phyloP scores from a whole-genome alignment of 2,888 invertebrate genomes.

The Alloplasta piceator region DNA sequence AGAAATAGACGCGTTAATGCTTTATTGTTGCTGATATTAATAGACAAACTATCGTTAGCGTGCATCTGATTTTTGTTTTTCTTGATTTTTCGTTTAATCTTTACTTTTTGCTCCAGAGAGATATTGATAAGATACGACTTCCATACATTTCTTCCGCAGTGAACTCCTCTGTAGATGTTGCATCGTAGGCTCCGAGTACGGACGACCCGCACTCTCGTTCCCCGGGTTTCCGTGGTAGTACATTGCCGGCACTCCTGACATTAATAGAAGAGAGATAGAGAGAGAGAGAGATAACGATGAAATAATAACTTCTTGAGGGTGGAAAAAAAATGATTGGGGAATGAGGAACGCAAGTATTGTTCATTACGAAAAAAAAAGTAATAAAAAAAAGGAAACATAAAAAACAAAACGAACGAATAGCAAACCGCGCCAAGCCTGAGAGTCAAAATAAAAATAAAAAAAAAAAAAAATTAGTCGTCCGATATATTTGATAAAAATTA shows the following conservation, averaged over 20 bases:
- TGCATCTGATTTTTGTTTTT: constrained; percentile 28
- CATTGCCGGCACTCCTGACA: constrained; percentile 79
- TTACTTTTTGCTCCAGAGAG: constrained; percentile 9
- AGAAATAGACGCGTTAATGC: no score
- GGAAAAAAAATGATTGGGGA: background rate
- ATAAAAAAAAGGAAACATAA: no score
- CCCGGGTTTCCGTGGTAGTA: constrained; percentile 80
- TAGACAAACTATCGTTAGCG: no score
- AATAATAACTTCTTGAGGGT: constrained; percentile 57
- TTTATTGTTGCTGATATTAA: no score
- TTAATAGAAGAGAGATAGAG: constrained; percentile 79
- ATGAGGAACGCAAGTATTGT: background rate
- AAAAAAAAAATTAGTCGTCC: no score
- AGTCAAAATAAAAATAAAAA: no score
- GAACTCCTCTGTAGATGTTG: constrained; percentile 79
- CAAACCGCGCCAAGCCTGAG: no score
- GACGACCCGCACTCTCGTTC: constrained; percentile 76
- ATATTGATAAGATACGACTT: constrained; percentile 77
- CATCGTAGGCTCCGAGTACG: constrained; percentile 79
- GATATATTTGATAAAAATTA: no score
- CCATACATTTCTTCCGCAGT: constrained; percentile 81
- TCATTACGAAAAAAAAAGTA: background rate
- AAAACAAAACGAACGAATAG: no score
- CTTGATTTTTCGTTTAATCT: constrained; percentile 1
- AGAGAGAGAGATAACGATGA: constrained; percentile 65